Conservation (phyloP, 2,888 invertebrate species). For the Zonitis immaculata region DNA sequence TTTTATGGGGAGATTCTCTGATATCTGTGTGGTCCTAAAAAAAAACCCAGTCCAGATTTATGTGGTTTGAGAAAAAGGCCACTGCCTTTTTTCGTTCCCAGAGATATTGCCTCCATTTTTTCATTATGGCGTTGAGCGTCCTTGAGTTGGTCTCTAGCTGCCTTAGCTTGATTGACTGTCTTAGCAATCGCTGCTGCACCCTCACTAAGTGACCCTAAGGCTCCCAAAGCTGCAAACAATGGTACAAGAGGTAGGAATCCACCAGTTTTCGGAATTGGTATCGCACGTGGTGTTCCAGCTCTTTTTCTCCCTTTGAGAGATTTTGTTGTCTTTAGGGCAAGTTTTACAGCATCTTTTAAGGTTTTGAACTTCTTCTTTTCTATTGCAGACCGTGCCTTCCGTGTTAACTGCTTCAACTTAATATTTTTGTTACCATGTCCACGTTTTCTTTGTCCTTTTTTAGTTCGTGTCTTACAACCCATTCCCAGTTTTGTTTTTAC, state of each 20-base stretch:
- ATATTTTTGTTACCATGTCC: too few relatives aligned
- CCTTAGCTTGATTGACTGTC: conserved; percentile 25
- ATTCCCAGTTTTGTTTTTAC: conserved; percentile 33
- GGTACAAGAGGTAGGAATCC: conserved; percentile 31
- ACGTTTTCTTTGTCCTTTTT: background rate
- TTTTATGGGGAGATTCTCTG: background rate
- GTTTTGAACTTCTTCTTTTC: too few relatives aligned
- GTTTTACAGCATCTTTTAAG: too few relatives aligned
- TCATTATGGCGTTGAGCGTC: conserved; percentile 29
- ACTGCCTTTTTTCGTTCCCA: conserved; percentile 14
- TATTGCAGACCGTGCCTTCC: too few relatives aligned
- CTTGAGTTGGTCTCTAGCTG: conserved; percentile 22
- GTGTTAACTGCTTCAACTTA: too few relatives aligned
- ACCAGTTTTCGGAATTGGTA: conserved; percentile 34
- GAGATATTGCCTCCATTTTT: conserved; percentile 25
- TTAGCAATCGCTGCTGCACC: conserved; percentile 26
- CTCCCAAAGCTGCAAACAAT: conserved; percentile 30
- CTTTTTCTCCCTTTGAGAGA: background rate
- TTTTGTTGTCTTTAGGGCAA: too few relatives aligned
- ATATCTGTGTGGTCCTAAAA: background rate
- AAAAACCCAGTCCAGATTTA: conserved; percentile 8
- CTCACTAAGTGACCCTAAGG: conserved; percentile 20
- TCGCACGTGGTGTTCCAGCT: conserved; percentile 19
- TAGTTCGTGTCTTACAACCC: conserved; percentile 20
- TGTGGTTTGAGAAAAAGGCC: conserved; percentile 9